Evolutionary conservation across 2,888 invertebrate genomes (phyloP), one percentile per base, ranked within the genome.

Genomic region (Callyntrura guangdongensis): DNA sequence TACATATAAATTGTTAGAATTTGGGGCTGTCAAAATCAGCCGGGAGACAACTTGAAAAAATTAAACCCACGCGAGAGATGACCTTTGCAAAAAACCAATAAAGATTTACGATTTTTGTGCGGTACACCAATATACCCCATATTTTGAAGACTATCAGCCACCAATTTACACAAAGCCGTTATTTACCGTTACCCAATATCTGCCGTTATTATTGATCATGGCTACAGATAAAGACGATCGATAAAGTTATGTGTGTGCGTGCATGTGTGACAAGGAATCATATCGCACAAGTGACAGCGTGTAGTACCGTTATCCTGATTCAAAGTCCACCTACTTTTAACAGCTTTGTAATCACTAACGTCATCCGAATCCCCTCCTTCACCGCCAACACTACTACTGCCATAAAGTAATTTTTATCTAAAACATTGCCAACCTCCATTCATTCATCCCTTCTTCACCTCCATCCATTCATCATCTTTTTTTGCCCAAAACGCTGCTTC

Each of bases 281-380:
- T 6, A n/a, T 14, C 53, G 8, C 53, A 53, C 53, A 53, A 2
- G 53, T n/a, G 53, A n/a, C 53, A 53, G 53, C n/a, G n/a, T 36
- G 36, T 36, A 36, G 36, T 36, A 6, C 36, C 36, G 36, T 36
- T 36, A 36, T 36, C 2, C 36, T 6, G 3, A 4, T 36, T 36
- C 36, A 36, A 36, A 36, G 72, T 45, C 72, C 72, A 72, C 72
- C 72, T 72, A 72, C 45, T 36, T 69, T 69, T 69, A 69, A 69
- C 69, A 69, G 64, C 64, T n/a, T n/a, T n/a, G n/a, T n/a, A n/a
- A n/a, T n/a, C n/a, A n/a, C n/a, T 8, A 47, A 47, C 47, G 11
- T 47, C 47, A 61, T 61, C 69, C n/a, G n/a, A n/a, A 64, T 64
- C 0, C 17, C 17, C 17, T 17, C n/a, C 6, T 59, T 17, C 6